Evolutionary conservation across 2,888 invertebrate species (phyloP).

Genomic region (Stenodera caucasica): DNA sequence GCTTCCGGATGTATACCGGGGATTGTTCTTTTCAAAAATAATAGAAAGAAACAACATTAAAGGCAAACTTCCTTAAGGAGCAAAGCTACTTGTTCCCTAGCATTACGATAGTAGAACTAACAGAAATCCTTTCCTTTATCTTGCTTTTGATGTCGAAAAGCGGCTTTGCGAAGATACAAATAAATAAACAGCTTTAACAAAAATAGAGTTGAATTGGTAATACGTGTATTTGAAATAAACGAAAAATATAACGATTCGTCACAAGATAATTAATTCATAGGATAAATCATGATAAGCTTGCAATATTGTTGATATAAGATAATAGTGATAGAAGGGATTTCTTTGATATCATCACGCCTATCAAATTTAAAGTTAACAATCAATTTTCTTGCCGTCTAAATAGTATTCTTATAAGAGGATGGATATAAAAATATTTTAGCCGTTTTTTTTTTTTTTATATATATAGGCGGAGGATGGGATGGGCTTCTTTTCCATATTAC

Average conservation of each 20-base stretch:
- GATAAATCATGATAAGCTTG: too few species aligned
- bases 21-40: conserved; percentile 18
- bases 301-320: too few species aligned
- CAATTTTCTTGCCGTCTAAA: neutral
- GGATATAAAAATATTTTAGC: neutral
- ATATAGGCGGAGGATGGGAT: neutral
- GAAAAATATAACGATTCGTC: neutral
- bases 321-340: too few species aligned
- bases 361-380: neutral
- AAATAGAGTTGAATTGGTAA: conserved; percentile 36
- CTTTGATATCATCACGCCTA: too few species aligned
- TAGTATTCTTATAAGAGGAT: neutral
- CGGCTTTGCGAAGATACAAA: conserved; percentile 44
- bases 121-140: conserved; percentile 43
- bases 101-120: conserved; percentile 38
- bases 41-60: conserved; percentile 11
- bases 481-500: conserved; percentile 24
- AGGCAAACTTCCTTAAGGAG: conserved; percentile 21
- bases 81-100: conserved; percentile 25
- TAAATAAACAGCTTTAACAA: conserved; percentile 45
- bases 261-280: too few species aligned
- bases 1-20: neutral
- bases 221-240: conserved; percentile 27
- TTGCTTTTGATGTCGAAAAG: conserved; percentile 42
- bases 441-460: neutral